phyloP scores from a whole-genome alignment of 1,140 invertebrate genomes.

The Drosophila ambigua region DNA sequence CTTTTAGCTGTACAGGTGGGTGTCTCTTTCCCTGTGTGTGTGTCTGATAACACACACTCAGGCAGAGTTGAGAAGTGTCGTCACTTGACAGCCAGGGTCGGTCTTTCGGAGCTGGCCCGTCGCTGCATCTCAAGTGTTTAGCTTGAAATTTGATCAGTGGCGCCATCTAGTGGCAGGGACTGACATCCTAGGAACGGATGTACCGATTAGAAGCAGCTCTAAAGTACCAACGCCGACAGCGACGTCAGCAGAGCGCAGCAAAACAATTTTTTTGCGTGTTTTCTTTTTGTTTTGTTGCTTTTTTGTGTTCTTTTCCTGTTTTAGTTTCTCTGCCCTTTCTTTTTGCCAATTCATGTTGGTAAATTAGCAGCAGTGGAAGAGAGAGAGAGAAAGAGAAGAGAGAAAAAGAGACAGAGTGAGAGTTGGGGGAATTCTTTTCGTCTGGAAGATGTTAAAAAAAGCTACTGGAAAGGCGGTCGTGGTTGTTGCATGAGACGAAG shows the following conservation, averaged over 20 bases:
- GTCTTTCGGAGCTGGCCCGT: constrained; percentile 30
- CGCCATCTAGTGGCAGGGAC: no score
- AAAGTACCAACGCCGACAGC: constrained; percentile 27
- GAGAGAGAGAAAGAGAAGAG: not conserved
- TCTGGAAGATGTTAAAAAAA: no score
- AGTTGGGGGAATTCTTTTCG: no score
- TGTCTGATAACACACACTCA: constrained; percentile 17
- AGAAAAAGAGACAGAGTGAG: not conserved
- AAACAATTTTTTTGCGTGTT: constrained; percentile 18
- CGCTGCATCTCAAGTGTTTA: not conserved
- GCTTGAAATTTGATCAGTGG: no score
- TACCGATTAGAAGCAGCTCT: constrained; percentile 33
- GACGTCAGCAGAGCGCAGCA: constrained; percentile 16
- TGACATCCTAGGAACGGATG: no score
- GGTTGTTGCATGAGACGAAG: not conserved
- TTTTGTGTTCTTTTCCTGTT: constrained; percentile 17
- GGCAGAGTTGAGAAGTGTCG: no score
- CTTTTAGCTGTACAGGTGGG: constrained; percentile 23
- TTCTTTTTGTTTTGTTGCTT: constrained; percentile 30
- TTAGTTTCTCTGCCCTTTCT: constrained; percentile 35
- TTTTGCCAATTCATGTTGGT: constrained; percentile 67
- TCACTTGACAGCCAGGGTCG: not conserved
- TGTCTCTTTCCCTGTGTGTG: not conserved
- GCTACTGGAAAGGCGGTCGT: not conserved
- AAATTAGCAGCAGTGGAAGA: constrained; percentile 56